A percentile compares a stretch with the other conserved stretches of the same genome.
These are phyloP conservation scores for Leptopilina boulardi DNA, from an alignment of 1,140 invertebrate species.

Conservation along the genomic window DNA sequence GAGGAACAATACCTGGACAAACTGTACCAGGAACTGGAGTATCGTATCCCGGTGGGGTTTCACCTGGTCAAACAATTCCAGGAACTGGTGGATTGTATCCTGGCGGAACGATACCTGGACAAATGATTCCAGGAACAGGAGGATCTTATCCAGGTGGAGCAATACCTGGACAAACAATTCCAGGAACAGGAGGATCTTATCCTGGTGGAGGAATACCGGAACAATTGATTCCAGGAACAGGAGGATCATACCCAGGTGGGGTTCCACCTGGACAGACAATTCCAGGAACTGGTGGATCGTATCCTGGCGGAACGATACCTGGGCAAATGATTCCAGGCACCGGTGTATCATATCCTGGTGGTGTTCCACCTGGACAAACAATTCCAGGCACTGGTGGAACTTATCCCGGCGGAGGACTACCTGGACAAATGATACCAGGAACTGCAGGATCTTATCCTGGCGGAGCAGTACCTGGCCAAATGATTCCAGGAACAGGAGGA, in stretches of 20 bases:
- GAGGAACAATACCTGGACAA: not conserved
- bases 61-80: not conserved
- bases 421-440: not conserved
- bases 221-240: not conserved
- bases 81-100: conserved; percentile 35
- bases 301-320: conserved; percentile 29
- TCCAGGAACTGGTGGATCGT: not conserved
- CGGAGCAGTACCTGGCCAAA: not conserved
- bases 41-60: not conserved
- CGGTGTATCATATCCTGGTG: not conserved
- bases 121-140: not conserved
- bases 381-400: not conserved
- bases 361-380: not conserved
- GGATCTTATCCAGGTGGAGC: not conserved
- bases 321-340: no score
- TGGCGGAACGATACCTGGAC: not conserved
- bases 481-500: not conserved
- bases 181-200: conserved; percentile 26
- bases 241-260: conserved; percentile 25
- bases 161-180: not conserved
- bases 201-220: conserved; percentile 6
- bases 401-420: not conserved
- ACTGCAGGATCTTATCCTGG: conserved; percentile 4
- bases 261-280: conserved; percentile 25
- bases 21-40: not conserved